Base-by-base conservation (phyloP, 2,888 invertebrate species). In the Folsomia candida region DNA sequence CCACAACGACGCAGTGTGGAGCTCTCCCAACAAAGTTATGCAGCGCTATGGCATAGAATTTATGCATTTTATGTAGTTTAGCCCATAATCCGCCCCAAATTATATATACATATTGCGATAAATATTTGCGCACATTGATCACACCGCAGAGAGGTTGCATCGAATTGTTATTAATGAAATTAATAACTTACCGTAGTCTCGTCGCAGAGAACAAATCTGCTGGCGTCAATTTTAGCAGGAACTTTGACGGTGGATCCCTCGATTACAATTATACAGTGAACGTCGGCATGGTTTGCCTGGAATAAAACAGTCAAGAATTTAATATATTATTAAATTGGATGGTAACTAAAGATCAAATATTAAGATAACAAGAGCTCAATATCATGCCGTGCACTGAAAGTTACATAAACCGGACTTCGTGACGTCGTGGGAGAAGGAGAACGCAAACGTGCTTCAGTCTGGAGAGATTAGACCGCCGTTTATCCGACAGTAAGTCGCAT, bases 191-290 rank as follows among this genome's bases (percentile, higher is more conserved):
- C 88, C 76, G 91, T 91, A n/a, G 93, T 93, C 85, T 91, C 92
- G 81, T 94, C 94, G 84, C 94, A 94, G 66, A 94, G 91, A 78
- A 94, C 92, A 71, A 86, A 87, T 80, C 90, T 90, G 81, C 90
- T 91, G 27, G 87, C 86, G 82, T 94, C 93, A 28, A 93, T 92
- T 81, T 92, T 87, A 1, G 94, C 94, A 69, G 93, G 92, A 25
- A 95, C 88, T 79, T 92, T 88, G 89, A 94, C 91, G 81, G 93
- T 93, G 37, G 94, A 93, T 67, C 90, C 90, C 83, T 95, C 94
- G 81, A 95, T 93, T 81, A 90, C 91, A 22, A 95, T 91, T 78
- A 93, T 91, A 82, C 96, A 96, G 80, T 94, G 90, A 82, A 94
- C 95, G 65, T 94, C 94, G 54, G 92, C 91, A 81, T 94, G 94